A percentile compares a stretch with the other conserved stretches of the same genome.
Conservation (phyloP, 2,888 invertebrate genomes). For the Dyspetes luteomarginatus region DNA sequence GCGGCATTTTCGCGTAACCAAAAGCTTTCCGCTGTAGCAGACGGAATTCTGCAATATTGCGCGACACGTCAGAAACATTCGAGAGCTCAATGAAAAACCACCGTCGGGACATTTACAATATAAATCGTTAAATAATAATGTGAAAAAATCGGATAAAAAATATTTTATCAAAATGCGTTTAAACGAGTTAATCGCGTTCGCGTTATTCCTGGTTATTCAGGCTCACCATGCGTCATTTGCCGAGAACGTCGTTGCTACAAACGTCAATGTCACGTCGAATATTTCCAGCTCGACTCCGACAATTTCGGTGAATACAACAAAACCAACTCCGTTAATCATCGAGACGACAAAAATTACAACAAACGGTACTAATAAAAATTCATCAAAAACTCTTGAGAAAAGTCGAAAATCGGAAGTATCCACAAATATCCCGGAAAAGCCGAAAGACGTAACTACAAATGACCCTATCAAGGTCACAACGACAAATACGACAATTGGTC, state of each 20-base stretch:
- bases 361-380: background rate
- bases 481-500: background rate
- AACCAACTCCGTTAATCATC: background rate
- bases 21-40: conserved; percentile 5
- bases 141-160: conserved; percentile 15
- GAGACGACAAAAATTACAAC: background rate
- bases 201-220: conserved; percentile 32
- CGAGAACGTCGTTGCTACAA: conserved; percentile 8
- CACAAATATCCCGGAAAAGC: background rate
- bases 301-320: background rate
- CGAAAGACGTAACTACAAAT: background rate
- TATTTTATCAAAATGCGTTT: conserved; percentile 11
- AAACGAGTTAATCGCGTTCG: background rate
- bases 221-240: conserved; percentile 27
- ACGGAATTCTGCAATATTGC: conserved; percentile 18
- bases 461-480: conserved; percentile 17
- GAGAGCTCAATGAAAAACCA: background rate
- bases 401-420: background rate
- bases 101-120: background rate
- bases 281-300: background rate
- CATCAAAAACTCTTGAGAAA: background rate
- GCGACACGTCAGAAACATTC: conserved; percentile 37
- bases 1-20: background rate
- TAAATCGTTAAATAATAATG: conserved; percentile 8
- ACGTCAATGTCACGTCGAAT: conserved; percentile 26